Percentiles rank a stretch among this genome's conserved stretches.
Evolutionary conservation across 2,888 invertebrate species (phyloP).

Genomic region (Lasioglossum villosulum): DNA sequence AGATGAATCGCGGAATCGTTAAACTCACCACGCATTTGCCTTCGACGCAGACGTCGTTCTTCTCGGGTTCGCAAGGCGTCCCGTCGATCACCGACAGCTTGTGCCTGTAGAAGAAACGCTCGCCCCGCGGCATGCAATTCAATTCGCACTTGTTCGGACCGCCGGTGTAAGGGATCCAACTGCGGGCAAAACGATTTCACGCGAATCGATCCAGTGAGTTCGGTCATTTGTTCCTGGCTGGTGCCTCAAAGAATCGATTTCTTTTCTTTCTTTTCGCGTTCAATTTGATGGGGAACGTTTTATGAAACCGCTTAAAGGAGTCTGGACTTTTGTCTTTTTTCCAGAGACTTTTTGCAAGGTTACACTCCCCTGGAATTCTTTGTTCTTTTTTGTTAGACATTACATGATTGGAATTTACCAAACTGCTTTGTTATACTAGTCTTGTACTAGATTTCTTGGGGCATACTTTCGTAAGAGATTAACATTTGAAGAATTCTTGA

Average conservation of each 20-base stretch:
- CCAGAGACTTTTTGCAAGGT: not conserved
- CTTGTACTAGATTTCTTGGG: not conserved
- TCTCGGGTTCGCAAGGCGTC: conserved; percentile 92
- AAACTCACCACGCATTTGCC: conserved; percentile 94
- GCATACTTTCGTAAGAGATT: not conserved
- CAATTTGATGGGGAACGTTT: not conserved
- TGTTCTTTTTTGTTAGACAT: not conserved
- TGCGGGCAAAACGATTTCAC: conserved; percentile 79
- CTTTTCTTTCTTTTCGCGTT: not conserved
- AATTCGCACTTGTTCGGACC: conserved; percentile 96
- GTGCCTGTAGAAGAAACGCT: conserved; percentile 96
- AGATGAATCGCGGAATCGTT: conserved; percentile 39
- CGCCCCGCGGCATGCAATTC: conserved; percentile 97
- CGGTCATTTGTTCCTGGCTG: not conserved
- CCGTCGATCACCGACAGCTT: conserved; percentile 93
- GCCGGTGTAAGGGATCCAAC: conserved; percentile 95
- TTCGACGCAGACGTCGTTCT: conserved; percentile 96
- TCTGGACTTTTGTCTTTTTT: not conserved
- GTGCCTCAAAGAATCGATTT: not conserved
- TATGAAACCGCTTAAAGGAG: not conserved
- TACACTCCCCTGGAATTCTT: no score
- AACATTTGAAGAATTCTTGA: not conserved
- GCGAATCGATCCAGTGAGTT: conserved; percentile 1
- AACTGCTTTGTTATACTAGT: no score
- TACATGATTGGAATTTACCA: no score